phyloP scores from a whole-genome alignment of 2,797 vertebrate species.

The Scarus forsteni region DNA sequence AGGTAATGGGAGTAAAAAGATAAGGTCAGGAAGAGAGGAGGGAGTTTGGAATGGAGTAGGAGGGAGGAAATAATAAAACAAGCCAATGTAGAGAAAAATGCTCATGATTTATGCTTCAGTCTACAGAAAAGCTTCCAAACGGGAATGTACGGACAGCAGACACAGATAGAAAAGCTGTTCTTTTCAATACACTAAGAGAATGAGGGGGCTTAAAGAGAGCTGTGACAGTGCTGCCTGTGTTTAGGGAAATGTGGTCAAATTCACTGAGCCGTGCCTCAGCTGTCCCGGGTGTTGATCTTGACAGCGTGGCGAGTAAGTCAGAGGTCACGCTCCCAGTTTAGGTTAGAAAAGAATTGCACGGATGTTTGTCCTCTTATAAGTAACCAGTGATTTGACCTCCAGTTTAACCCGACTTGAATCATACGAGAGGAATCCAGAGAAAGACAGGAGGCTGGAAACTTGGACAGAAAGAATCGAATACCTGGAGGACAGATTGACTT shows the following conservation, averaged over 20 bases:
- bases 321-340: conserved; percentile 71
- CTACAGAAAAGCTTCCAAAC: conserved; percentile 56
- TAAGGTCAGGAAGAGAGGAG: conserved; percentile 47
- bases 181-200: conserved; percentile 19
- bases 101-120: conserved; percentile 69
- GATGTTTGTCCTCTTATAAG: conserved; percentile 53
- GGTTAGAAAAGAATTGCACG: conserved; percentile 44
- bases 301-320: conserved; percentile 67
- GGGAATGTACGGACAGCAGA: conserved; percentile 42
- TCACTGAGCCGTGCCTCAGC: conserved; percentile 57
- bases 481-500: conserved; percentile 32
- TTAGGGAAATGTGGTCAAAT: conserved; percentile 55
- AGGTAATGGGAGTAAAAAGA: conserved; percentile 33
- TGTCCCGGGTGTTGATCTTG: conserved; percentile 73
- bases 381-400: conserved; percentile 60
- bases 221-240: conserved; percentile 43
- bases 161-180: conserved; percentile 36
- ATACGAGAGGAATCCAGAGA: conserved; percentile 51
- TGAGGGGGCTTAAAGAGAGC: conserved; percentile 21
- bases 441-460: conserved; percentile 38
- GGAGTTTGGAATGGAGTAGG: conserved; percentile 36
- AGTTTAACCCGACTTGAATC: conserved; percentile 42
- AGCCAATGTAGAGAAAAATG: conserved; percentile 22
- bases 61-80: conserved; percentile 6
- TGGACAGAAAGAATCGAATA: conserved; percentile 18